Conservation (phyloP, 2,113 vertebrate species). For the Ramphastos sulfuratus region DNA sequence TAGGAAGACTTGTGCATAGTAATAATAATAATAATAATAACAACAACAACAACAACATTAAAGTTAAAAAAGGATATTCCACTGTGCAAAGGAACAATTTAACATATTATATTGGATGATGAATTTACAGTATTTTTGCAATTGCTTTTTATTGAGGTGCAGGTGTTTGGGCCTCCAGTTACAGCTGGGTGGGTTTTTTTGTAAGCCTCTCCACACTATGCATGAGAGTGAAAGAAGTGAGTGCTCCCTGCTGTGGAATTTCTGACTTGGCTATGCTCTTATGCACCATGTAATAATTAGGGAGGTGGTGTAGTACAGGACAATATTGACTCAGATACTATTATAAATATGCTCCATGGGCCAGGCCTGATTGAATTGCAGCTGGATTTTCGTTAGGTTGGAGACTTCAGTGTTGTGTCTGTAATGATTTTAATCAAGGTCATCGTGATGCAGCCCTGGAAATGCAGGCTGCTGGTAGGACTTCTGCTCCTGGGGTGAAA, state of each 20-base stretch:
- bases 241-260: not conserved
- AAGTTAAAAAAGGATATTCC: not conserved
- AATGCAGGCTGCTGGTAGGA: not conserved
- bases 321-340: not conserved
- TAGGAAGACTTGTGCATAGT: not conserved
- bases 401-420: not conserved
- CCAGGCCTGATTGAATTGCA: not conserved
- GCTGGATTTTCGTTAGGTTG: not conserved
- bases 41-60: not conserved
- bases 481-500: not conserved
- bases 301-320: not conserved
- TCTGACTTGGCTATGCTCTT: not conserved
- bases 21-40: not conserved
- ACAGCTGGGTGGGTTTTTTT: not conserved
- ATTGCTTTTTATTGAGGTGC: not conserved
- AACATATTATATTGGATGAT: not conserved
- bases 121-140: not conserved
- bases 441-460: not conserved
- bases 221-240: not conserved
- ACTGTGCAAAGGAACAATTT: not conserved
- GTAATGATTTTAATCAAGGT: not conserved
- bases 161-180: not conserved
- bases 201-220: not conserved
- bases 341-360: not conserved
- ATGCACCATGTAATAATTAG: not conserved